Evolutionary conservation across 2,797 vertebrate species (phyloP).

Genomic region (Sphaeramia orbicularis): DNA sequence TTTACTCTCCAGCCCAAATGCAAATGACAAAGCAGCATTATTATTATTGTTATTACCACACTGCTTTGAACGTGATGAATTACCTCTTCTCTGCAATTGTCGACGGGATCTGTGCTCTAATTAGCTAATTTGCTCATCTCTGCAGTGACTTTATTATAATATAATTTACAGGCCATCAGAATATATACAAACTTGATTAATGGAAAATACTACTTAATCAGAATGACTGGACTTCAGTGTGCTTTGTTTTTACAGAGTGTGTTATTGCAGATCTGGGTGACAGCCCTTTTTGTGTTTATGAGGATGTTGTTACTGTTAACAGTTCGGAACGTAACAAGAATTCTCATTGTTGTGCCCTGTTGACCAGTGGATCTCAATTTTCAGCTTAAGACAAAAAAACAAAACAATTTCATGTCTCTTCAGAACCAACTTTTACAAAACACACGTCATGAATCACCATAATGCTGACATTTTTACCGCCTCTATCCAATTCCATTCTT

Average conservation of each 20-base stretch:
- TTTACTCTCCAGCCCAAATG: conserved; percentile 45
- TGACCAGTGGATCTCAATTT: too few relatives aligned
- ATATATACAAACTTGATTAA: conserved; percentile 45
- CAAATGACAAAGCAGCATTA: conserved; percentile 48
- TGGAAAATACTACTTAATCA: conserved; percentile 29
- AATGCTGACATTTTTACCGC: too few relatives aligned
- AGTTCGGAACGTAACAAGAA: too few relatives aligned
- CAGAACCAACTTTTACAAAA: too few relatives aligned
- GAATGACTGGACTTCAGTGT: conserved; percentile 18
- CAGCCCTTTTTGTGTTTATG: too few relatives aligned
- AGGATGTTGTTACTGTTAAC: too few relatives aligned
- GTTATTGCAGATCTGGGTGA: not conserved
- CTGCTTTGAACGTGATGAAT: conserved; percentile 47
- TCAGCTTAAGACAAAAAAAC: too few relatives aligned
- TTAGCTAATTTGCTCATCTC: conserved; percentile 48
- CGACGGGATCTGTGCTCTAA: conserved; percentile 50
- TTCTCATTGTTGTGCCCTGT: too few relatives aligned
- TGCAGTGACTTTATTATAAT: conserved; percentile 30
- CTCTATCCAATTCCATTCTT: too few relatives aligned
- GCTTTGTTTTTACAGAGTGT: not conserved
- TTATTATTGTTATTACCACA: conserved; percentile 30
- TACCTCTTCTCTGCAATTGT: conserved; percentile 43
- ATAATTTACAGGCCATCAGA: conserved; percentile 28
- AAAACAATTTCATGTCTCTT: too few relatives aligned
- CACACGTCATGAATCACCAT: too few relatives aligned